phyloP scores from a whole-genome alignment of 1,140 invertebrate species.

The Papilio xuthus region DNA sequence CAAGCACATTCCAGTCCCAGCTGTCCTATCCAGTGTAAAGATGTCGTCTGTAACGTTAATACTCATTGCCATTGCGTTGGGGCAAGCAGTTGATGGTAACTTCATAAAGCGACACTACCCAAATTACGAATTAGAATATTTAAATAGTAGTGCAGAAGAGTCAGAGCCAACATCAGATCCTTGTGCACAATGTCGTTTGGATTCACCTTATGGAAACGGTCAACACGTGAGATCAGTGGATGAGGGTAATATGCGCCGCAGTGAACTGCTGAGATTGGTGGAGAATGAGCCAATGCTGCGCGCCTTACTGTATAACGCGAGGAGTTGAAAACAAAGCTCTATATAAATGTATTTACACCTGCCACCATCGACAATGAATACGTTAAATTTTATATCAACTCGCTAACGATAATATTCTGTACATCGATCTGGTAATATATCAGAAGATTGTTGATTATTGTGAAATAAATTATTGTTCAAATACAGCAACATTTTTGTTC shows the following conservation, averaged over 20 bases:
- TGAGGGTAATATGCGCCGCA: neutral
- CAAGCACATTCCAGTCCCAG: neutral
- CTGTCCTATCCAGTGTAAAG: neutral
- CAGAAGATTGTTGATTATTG: no score
- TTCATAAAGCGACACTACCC: neutral
- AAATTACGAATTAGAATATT: no score
- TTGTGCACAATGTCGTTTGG: neutral
- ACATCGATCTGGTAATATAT: no score
- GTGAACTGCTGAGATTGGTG: neutral
- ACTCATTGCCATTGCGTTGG: neutral
- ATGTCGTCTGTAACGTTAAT: neutral
- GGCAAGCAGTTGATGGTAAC: neutral
- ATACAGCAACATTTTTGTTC: no score
- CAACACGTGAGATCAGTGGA: neutral
- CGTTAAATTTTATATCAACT: no score
- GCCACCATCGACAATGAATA: no score
- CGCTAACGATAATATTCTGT: no score
- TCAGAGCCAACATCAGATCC: neutral
- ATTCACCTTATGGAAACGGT: neutral
- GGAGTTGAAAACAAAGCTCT: no score
- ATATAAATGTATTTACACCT: no score
- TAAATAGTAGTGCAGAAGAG: no score
- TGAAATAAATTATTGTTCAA: no score
- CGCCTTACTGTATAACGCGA: neutral
- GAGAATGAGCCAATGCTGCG: neutral